Conservation (phyloP, 2,113 vertebrate genomes). For the Isurus oxyrinchus region DNA sequence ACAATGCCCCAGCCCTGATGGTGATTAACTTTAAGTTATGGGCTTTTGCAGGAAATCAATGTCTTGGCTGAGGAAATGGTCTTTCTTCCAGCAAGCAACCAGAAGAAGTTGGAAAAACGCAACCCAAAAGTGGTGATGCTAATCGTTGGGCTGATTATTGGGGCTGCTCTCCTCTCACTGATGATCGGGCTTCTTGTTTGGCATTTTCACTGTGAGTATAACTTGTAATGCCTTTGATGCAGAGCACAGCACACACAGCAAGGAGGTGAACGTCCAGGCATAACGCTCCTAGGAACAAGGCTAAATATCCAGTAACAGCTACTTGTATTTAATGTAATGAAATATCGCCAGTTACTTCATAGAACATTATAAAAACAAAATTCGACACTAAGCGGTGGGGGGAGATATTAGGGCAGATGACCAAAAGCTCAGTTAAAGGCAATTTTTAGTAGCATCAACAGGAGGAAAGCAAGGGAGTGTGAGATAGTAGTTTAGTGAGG, state of each 20-base stretch:
- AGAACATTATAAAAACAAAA: neutral
- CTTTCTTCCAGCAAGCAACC: conserved; percentile 56
- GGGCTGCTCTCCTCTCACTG: conserved; percentile 49
- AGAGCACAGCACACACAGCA: neutral
- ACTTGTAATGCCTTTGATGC: too few species aligned
- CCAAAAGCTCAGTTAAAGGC: neutral
- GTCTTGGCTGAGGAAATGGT: conserved; percentile 53
- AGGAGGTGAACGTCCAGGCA: neutral
- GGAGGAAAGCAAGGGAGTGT: too few species aligned
- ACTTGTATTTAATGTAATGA: neutral
- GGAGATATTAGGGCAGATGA: neutral
- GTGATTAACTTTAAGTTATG: neutral
- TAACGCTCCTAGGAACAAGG: neutral
- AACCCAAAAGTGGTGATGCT: conserved; percentile 47
- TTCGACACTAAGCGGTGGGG: neutral
- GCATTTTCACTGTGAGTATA: conserved; percentile 66
- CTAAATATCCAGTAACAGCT: neutral
- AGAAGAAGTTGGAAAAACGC: conserved; percentile 59
- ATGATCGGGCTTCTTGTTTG: conserved; percentile 62
- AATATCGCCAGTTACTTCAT: neutral
- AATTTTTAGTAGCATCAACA: too few species aligned
- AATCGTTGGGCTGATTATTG: conserved; percentile 53
- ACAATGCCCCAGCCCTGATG: neutral
- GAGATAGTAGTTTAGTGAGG: too few species aligned
- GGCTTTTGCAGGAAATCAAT: conserved; percentile 47